Conservation (phyloP, 2,797 vertebrate genomes). For the Melanotaenia trifasciata region DNA sequence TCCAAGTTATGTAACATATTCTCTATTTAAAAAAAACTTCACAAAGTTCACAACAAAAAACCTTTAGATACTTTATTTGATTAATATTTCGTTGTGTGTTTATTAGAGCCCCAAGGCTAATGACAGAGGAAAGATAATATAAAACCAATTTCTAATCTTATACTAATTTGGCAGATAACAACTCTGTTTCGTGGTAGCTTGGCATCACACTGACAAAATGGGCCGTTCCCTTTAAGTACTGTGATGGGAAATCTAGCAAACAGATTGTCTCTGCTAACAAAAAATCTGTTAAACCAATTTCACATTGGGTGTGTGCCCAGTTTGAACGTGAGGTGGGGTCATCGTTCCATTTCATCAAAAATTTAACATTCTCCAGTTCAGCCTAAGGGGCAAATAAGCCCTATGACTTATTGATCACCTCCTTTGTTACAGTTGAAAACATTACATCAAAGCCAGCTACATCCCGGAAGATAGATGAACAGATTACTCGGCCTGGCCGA, state of each 20-base stretch:
- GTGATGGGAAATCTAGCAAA: background rate
- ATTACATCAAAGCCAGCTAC: slow-evolving; percentile 13
- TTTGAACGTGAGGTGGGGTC: slow-evolving; percentile 13
- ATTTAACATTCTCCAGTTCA: slow-evolving; percentile 22
- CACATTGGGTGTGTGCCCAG: background rate
- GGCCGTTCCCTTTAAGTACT: background rate
- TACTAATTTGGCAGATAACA: slow-evolving; percentile 29
- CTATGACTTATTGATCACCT: slow-evolving; percentile 25
- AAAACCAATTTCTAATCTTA: slow-evolving; percentile 32
- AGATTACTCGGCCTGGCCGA: slow-evolving; percentile 25
- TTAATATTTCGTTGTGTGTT: slow-evolving; percentile 42
- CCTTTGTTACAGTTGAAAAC: slow-evolving; percentile 13
- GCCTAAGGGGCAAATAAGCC: slow-evolving; percentile 14
- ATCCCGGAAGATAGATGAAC: slow-evolving; percentile 27
- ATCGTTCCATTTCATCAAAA: slow-evolving; percentile 33
- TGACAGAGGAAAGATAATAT: slow-evolving; percentile 21
- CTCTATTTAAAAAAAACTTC: slow-evolving; percentile 4
- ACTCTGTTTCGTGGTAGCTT: slow-evolving; percentile 4
- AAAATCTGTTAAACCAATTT: slow-evolving; percentile 16
- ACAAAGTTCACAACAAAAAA: background rate
- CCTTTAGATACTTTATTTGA: slow-evolving; percentile 3
- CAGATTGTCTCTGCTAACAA: slow-evolving; percentile 11
- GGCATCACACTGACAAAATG: slow-evolving; percentile 16
- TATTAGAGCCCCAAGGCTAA: slow-evolving; percentile 40
- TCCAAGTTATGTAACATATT: background rate